These are phyloP conservation scores for Agonopterix heracliana DNA, from an alignment of 2,888 invertebrate species.

Conservation along the genomic window DNA sequence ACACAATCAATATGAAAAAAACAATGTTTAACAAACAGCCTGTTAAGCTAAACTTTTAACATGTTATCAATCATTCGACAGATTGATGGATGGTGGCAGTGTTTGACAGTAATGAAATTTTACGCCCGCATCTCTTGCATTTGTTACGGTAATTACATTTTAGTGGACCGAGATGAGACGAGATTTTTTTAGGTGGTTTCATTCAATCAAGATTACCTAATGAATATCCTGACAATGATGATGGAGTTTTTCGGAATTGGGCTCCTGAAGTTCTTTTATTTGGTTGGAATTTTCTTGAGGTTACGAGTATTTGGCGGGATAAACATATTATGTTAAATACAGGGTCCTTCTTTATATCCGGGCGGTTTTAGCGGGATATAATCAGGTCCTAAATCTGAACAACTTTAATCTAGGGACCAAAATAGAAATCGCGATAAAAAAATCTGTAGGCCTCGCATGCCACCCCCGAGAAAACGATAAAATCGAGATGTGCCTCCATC, in stretches of 20 bases:
- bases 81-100: slow-evolving; percentile 54
- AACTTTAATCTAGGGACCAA: no score
- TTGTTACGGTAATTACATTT: slow-evolving; percentile 33
- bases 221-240: neutral
- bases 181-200: slow-evolving; percentile 17
- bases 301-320: no score
- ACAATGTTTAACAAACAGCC: slow-evolving; percentile 52
- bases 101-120: slow-evolving; percentile 60
- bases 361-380: no score
- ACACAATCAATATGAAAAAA: slow-evolving; percentile 18
- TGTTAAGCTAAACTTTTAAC: slow-evolving; percentile 49
- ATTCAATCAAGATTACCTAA: neutral
- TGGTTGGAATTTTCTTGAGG: no score
- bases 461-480: no score
- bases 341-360: no score
- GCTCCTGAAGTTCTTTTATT: no score
- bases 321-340: no score
- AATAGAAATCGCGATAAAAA: no score
- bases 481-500: no score
- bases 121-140: slow-evolving; percentile 53
- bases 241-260: neutral
- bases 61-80: slow-evolving; percentile 50
- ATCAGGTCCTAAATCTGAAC: no score
- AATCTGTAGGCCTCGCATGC: no score
- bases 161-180: slow-evolving; percentile 15